Percentiles rank a stretch among this genome's conserved stretches.
Evolutionary conservation across 2,797 vertebrate genomes (phyloP).

Genomic region (Potorous gilbertii): DNA sequence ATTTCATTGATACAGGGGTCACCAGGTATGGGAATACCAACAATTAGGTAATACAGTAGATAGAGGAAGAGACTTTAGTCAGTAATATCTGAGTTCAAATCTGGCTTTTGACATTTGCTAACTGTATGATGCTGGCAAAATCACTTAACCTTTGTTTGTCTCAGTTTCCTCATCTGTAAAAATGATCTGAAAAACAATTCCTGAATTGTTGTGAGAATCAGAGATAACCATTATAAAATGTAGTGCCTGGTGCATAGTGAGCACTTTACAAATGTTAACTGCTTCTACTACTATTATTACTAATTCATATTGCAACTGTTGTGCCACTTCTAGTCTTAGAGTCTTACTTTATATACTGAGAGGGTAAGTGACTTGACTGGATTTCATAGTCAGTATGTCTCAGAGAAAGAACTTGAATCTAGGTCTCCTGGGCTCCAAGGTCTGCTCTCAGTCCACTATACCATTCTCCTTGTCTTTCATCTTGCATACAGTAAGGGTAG

Average conservation of each 20-base stretch:
- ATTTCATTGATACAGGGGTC: not conserved
- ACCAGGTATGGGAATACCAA: not conserved
- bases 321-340: not conserved
- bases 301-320: not conserved
- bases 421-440: not conserved
- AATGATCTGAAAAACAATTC: no score
- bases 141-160: not conserved
- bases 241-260: not conserved
- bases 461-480: not conserved
- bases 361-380: not conserved
- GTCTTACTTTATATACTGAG: not conserved
- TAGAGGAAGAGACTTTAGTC: not conserved
- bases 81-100: not conserved
- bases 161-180: not conserved
- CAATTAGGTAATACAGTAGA: not conserved
- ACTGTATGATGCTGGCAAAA: not conserved
- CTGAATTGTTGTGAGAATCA: not conserved
- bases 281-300: not conserved
- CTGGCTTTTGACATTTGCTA: not conserved
- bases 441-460: not conserved
- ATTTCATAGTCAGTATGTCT: not conserved
- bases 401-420: not conserved
- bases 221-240: not conserved
- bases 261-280: not conserved
- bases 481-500: no score